Evolutionary conservation across 2,888 invertebrate species (phyloP).

Genomic region (Orthonychiurus folsomi): DNA sequence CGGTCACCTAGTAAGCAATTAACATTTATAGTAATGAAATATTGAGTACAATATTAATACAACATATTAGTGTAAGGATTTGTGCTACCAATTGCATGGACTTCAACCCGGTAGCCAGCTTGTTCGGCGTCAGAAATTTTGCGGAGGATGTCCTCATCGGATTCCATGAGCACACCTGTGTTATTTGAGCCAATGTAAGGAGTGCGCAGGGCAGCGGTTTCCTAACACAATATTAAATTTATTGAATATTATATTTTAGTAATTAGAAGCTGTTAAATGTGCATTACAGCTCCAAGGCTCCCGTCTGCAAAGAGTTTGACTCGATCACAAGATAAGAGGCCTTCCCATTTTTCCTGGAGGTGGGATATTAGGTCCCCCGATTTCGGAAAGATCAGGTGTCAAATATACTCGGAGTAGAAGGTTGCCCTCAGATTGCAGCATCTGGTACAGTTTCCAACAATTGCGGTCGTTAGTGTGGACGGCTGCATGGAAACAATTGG

Average conservation of each 20-base stretch:
- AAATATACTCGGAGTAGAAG: background rate
- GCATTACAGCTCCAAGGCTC: background rate
- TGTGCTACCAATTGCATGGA: background rate
- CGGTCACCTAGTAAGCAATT: too few species aligned
- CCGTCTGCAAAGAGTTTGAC: background rate
- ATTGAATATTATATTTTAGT: background rate
- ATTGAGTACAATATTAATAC: too few species aligned
- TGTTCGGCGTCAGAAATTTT: background rate
- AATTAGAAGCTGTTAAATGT: background rate
- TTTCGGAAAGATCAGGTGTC: background rate
- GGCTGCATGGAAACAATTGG: too few species aligned
- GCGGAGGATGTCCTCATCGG: background rate
- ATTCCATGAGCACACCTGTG: background rate
- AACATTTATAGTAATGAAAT: too few species aligned
- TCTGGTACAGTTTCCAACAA: background rate
- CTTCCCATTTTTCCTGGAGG: background rate
- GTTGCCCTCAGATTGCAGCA: background rate
- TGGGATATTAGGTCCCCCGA: background rate
- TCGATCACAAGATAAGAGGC: background rate
- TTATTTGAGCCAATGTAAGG: background rate
- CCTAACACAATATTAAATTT: background rate
- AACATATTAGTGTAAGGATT: too few species aligned
- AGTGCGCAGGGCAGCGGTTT: background rate
- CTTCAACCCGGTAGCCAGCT: background rate
- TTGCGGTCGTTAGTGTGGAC: background rate